These are phyloP conservation scores for Selene dorsalis DNA, from an alignment of 2,797 vertebrate genomes.

Conservation along the genomic window DNA sequence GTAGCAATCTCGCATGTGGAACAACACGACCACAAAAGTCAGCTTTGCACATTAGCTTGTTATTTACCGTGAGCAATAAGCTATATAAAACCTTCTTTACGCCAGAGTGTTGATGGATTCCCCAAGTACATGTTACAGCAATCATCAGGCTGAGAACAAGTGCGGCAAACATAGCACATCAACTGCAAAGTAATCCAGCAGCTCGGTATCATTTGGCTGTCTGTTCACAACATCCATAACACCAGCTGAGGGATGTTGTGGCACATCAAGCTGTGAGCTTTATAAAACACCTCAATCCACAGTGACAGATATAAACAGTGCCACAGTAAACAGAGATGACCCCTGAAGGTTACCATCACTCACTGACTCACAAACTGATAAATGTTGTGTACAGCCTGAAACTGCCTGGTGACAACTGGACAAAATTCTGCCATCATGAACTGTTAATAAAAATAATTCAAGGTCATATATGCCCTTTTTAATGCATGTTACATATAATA, in stretches of 20 bases:
- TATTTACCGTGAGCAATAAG: conserved; percentile 73
- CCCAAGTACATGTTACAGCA: conserved; percentile 64
- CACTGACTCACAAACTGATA: conserved; percentile 56
- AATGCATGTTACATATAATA: conserved; percentile 6
- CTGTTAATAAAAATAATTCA: conserved; percentile 28
- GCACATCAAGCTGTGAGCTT: conserved; percentile 69
- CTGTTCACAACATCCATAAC: conserved; percentile 66
- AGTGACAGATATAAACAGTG: conserved; percentile 67
- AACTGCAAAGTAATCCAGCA: conserved; percentile 66
- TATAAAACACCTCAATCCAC: conserved; percentile 74
- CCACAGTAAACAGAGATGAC: conserved; percentile 74
- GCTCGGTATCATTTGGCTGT: conserved; percentile 60
- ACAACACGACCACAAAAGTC: conserved; percentile 66
- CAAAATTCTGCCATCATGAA: conserved; percentile 12
- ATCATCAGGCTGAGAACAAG: conserved; percentile 65
- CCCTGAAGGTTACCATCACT: conserved; percentile 67
- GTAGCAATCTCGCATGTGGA: conserved; percentile 45
- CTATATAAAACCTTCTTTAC: conserved; percentile 63
- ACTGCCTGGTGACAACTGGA: conserved; percentile 39
- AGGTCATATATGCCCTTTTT: conserved; percentile 17
- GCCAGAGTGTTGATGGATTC: conserved; percentile 69
- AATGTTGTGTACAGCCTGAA: conserved; percentile 35
- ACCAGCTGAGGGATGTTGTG: conserved; percentile 63
- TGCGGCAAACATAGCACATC: conserved; percentile 63
- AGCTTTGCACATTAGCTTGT: conserved; percentile 61